Percentiles rank a stretch among this genome's conserved stretches.
Evolutionary conservation across 2,888 invertebrate genomes (phyloP).

Genomic region (Catonia carolina): DNA sequence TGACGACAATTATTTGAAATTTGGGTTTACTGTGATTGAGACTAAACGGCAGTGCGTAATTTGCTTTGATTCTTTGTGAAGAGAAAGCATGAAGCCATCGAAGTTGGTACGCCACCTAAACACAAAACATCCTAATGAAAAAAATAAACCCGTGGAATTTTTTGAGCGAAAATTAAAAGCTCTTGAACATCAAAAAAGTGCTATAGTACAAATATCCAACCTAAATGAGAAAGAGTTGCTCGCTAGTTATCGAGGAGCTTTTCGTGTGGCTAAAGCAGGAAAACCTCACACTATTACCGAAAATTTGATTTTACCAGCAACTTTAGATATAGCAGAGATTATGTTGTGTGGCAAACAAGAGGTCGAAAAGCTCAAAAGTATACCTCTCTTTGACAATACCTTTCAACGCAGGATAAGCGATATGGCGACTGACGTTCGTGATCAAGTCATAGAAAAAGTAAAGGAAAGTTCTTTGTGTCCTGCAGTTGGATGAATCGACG

Average conservation of each 20-base stretch:
- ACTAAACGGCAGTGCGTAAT: conserved; percentile 20
- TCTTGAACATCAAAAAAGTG: not conserved
- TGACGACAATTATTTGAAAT: conserved; percentile 7
- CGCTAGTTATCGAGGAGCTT: too few relatives aligned
- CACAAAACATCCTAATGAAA: conserved; percentile 16
- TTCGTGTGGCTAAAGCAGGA: conserved; percentile 25
- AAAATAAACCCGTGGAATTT: conserved; percentile 2
- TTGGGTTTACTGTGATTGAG: conserved; percentile 19
- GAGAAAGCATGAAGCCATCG: conserved; percentile 20
- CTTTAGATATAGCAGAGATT: too few relatives aligned
- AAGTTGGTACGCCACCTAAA: conserved; percentile 15
- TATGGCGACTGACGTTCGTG: too few relatives aligned
- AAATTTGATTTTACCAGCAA: not conserved
- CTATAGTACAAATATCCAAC: not conserved
- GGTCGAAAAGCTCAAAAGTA: too few relatives aligned
- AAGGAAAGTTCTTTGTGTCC: too few relatives aligned
- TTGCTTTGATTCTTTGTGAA: conserved; percentile 16
- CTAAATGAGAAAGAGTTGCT: too few relatives aligned
- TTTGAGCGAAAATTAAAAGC: not conserved
- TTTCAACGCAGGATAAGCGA: not conserved
- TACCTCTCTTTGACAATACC: too few relatives aligned
- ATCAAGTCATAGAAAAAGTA: too few relatives aligned
- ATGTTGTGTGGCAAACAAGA: too few relatives aligned
- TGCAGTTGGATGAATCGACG: not conserved
- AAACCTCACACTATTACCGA: not conserved